Conservation (phyloP, 2,888 invertebrate species). For the Macrosiphum euphorbiae region DNA sequence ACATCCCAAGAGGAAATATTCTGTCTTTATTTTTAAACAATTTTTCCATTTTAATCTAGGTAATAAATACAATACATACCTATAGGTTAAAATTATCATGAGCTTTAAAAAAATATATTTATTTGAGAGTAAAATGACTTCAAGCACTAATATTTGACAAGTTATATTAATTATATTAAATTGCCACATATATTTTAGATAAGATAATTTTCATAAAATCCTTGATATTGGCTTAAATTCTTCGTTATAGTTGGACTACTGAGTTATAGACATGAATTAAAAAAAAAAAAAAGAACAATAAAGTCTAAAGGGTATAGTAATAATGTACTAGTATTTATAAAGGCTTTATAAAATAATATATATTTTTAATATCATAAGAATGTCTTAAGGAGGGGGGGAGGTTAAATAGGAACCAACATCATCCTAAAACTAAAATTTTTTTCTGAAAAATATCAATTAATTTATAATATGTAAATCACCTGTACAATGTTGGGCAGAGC, state of each 20-base stretch:
- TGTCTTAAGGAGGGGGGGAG: too few species aligned
- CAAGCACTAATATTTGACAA: background rate
- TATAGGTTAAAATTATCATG: background rate
- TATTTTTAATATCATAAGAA: background rate
- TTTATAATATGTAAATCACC: constrained; percentile 71
- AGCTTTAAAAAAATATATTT: background rate
- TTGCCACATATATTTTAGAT: background rate
- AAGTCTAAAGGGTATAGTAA: background rate
- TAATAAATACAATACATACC: background rate
- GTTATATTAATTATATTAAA: background rate
- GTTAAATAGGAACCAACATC: background rate
- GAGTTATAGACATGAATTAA: too few species aligned
- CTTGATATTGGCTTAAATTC: too few species aligned
- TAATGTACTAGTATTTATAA: background rate
- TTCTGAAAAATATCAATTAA: background rate
- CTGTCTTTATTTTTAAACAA: background rate
- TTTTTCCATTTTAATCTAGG: background rate
- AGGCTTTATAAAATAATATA: background rate
- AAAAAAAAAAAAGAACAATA: background rate
- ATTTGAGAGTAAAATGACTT: background rate
- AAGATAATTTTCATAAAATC: background rate
- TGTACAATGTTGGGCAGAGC: constrained; percentile 89
- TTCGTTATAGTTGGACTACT: too few species aligned
- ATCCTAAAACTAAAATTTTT: background rate
- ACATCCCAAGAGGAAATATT: too few species aligned